Percentiles rank a stretch among this genome's conserved stretches.
These are phyloP conservation scores for Augiades crinisus DNA, from an alignment of 2,888 invertebrate genomes.

Conservation along the genomic window DNA sequence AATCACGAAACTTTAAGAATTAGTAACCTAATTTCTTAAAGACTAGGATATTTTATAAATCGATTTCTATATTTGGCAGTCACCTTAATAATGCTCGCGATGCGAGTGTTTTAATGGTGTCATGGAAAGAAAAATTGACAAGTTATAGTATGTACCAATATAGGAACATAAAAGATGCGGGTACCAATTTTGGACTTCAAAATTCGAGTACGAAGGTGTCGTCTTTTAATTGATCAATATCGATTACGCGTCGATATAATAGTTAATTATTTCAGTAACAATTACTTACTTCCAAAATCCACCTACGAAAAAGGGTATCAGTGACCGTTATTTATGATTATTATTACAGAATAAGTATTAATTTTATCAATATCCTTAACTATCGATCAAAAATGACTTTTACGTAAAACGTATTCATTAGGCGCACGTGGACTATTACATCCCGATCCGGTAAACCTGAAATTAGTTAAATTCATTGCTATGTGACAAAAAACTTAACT, in stretches of 20 bases:
- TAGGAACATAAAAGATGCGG: slow-evolving; percentile 13
- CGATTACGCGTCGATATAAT: slow-evolving; percentile 5
- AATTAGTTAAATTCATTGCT: slow-evolving; percentile 7
- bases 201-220: neutral
- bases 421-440: slow-evolving; percentile 1
- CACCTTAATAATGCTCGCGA: slow-evolving; percentile 63
- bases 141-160: slow-evolving; percentile 19
- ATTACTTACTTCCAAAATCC: slow-evolving; percentile 17
- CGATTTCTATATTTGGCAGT: slow-evolving; percentile 75
- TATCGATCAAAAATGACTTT: slow-evolving; percentile 21
- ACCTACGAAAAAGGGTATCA: slow-evolving; percentile 13
- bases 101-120: slow-evolving; percentile 33
- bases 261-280: slow-evolving; percentile 3
- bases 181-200: neutral
- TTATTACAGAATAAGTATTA: slow-evolving; percentile 17
- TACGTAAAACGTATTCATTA: slow-evolving; percentile 12
- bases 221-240: slow-evolving; percentile 18
- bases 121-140: slow-evolving; percentile 62
- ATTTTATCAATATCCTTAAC: slow-evolving; percentile 17
- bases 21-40: slow-evolving; percentile 56
- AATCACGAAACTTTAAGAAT: slow-evolving; percentile 45
- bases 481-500: neutral
- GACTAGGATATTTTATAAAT: slow-evolving; percentile 71
- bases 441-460: slow-evolving; percentile 1
- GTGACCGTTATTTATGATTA: slow-evolving; percentile 10